Evolutionary conservation across 2,113 vertebrate genomes (phyloP).

Genomic region (Montifringilla adamsi): DNA sequence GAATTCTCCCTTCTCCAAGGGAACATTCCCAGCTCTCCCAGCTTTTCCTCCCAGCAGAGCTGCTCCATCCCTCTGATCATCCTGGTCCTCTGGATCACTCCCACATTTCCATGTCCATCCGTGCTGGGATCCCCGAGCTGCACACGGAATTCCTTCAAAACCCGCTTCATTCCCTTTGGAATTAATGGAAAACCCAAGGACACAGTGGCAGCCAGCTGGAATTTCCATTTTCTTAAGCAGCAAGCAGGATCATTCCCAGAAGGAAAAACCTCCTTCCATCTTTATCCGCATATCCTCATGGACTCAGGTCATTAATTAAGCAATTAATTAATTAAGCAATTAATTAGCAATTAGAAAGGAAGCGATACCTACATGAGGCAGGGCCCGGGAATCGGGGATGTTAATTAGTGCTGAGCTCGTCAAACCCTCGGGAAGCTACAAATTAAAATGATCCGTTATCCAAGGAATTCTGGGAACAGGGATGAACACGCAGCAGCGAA

Average conservation of each 20-base stretch:
- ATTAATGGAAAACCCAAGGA: too few species aligned
- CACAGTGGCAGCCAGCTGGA: not conserved
- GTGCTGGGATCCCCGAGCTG: not conserved
- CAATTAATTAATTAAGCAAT: not conserved
- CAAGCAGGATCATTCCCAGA: not conserved
- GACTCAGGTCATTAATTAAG: not conserved
- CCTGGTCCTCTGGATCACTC: rapidly evolving
- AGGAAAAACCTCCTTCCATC: not conserved
- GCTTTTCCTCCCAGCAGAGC: not conserved
- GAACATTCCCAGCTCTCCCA: not conserved
- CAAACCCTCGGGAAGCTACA: slow-evolving; percentile 84
- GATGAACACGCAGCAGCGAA: not conserved
- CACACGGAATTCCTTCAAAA: not conserved
- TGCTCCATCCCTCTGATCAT: too few species aligned
- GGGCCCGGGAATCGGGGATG: slow-evolving; percentile 78
- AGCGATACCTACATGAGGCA: slow-evolving; percentile 88
- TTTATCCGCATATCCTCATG: rapidly evolving
- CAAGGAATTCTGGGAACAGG: not conserved
- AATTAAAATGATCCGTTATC: slow-evolving; percentile 78
- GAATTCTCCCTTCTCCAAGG: not conserved
- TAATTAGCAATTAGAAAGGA: not conserved
- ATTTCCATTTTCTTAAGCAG: not conserved
- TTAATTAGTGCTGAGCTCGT: slow-evolving; percentile 86
- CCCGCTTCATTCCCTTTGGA: rapidly evolving
- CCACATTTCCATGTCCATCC: not conserved